A percentile compares a stretch with the other conserved stretches of the same genome.
phyloP scores from a whole-genome alignment of 2,888 invertebrate species.

The Sphecodes monilicornis region DNA sequence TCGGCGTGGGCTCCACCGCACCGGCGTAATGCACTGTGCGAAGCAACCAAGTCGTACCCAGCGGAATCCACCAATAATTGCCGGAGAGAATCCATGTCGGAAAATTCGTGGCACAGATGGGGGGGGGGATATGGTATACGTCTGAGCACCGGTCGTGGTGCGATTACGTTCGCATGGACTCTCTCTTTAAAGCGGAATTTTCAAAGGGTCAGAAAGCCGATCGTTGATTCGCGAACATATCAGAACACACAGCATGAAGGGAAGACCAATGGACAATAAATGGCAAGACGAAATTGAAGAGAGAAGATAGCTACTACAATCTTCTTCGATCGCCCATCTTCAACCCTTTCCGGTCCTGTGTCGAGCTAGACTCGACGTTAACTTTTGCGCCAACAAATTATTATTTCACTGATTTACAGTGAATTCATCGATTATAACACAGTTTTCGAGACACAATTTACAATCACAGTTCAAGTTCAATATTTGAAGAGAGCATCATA shows the following conservation, averaged over 20 bases:
- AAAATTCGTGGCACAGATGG: slow-evolving; percentile 27
- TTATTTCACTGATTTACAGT: too few relatives aligned
- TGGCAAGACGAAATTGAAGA: neutral
- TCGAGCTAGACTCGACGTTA: too few relatives aligned
- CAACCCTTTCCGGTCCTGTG: too few relatives aligned
- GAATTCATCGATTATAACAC: too few relatives aligned
- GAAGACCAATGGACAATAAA: neutral
- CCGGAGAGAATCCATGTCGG: slow-evolving; percentile 3
- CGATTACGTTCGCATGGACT: neutral
- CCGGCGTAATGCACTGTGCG: slow-evolving; percentile 25
- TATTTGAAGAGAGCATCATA: too few relatives aligned
- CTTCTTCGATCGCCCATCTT: neutral
- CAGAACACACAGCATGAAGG: neutral
- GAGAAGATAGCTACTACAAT: neutral
- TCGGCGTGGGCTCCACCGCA: slow-evolving; percentile 24
- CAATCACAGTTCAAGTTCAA: too few relatives aligned
- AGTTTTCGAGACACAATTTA: too few relatives aligned
- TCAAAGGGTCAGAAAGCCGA: neutral
- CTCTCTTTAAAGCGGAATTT: slow-evolving; percentile 20
- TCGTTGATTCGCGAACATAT: neutral
- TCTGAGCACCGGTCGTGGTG: neutral
- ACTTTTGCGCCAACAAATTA: too few relatives aligned
- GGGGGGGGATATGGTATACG: slow-evolving; percentile 3
- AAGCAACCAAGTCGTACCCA: slow-evolving; percentile 23
- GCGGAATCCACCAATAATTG: slow-evolving; percentile 37